Percentiles rank a stretch among this genome's conserved stretches.
Conservation (phyloP, 2,797 vertebrate genomes). For the Trachops cirrhosus region DNA sequence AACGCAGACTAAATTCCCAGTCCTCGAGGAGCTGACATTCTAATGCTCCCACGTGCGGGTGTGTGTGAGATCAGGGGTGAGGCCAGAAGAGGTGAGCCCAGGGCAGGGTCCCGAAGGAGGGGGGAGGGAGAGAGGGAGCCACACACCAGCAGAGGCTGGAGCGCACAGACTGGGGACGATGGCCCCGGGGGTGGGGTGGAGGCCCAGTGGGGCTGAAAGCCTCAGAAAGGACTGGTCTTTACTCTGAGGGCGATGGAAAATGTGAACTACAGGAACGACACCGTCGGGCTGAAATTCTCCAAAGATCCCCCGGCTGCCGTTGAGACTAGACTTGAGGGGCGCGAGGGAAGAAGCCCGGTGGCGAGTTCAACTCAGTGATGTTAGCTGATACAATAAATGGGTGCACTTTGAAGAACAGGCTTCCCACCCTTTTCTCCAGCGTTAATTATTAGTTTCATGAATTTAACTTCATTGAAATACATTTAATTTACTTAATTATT, state of each 20-base stretch:
- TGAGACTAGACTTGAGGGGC: background rate
- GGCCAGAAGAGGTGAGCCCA: too few species aligned
- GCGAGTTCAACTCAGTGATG: background rate
- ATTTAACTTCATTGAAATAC: slow-evolving; percentile 9
- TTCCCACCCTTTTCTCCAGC: background rate
- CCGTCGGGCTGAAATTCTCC: background rate
- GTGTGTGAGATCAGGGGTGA: background rate
- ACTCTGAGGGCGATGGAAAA: background rate
- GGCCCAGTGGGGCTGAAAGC: background rate
- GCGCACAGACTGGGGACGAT: too few species aligned
- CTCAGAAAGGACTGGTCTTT: background rate
- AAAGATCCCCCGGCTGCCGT: background rate
- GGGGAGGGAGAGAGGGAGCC: too few species aligned
- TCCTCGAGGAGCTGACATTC: background rate
- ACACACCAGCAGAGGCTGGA: background rate
- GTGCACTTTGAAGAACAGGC: background rate
- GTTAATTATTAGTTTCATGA: background rate
- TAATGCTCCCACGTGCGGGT: background rate
- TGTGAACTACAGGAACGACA: background rate
- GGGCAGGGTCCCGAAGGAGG: background rate
- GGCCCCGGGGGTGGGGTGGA: rapidly evolving
- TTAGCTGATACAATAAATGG: background rate
- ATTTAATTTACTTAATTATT: background rate
- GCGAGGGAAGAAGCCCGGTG: background rate
- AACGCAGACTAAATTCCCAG: too few species aligned